These are phyloP conservation scores for Ciona savignyi DNA, from an alignment of 23 tunicate genomes.

Conservation along the genomic window DNA sequence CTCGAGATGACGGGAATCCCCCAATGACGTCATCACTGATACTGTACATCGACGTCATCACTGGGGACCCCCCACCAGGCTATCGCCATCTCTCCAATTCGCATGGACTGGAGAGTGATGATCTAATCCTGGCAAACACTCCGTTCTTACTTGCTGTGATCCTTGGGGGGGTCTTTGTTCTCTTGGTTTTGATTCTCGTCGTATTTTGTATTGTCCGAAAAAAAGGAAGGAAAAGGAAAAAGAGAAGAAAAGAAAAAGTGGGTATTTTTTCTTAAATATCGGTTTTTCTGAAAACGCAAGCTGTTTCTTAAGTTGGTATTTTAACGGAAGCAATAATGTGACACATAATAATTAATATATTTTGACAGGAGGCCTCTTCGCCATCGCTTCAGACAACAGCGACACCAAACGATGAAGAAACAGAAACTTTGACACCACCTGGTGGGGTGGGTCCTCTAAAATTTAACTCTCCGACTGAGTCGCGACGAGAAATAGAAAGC, in stretches of 20 bases:
- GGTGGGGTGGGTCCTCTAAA: not conserved
- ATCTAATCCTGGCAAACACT: not conserved
- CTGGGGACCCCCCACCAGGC: constrained; percentile 4
- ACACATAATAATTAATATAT: too few relatives aligned
- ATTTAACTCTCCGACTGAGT: not conserved
- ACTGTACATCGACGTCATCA: constrained; percentile 16
- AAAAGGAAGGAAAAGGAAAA: not conserved
- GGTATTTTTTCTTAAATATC: too few relatives aligned
- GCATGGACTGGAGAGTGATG: not conserved
- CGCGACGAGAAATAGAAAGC: not conserved
- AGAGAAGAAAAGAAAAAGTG: not conserved
- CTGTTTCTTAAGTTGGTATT: too few relatives aligned
- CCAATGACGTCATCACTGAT: constrained; percentile 14
- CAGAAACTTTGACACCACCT: not conserved
- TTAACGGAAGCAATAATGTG: too few relatives aligned
- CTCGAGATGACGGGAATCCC: constrained; percentile 8
- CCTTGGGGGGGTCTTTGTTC: constrained; percentile 11
- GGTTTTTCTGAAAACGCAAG: too few relatives aligned
- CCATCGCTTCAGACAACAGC: not conserved
- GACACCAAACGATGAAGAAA: not conserved
- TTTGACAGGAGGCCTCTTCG: not conserved
- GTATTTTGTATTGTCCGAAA: not conserved
- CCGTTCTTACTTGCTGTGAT: constrained; percentile 6
- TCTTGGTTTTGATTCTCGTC: constrained; percentile 1
- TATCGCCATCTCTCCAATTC: not conserved